Conservation (phyloP, 2,888 invertebrate species). For the Gonocerus acuteangulatus region DNA sequence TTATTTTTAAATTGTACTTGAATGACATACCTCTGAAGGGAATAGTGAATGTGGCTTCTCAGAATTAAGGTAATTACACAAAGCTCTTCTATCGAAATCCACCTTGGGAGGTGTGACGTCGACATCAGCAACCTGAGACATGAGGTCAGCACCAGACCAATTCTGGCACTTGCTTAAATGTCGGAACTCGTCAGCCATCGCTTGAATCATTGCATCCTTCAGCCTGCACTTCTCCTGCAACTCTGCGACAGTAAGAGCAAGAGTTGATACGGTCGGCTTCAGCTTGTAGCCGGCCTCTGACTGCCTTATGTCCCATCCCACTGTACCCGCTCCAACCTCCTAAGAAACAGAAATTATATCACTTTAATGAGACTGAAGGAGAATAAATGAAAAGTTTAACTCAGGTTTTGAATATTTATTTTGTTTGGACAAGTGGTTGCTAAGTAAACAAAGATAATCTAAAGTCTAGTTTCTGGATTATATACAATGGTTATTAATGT, state of each 20-base stretch:
- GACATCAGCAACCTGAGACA: slow-evolving; percentile 21
- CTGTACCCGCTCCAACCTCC: slow-evolving; percentile 32
- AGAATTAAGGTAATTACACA: slow-evolving; percentile 35
- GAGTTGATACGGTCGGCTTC: slow-evolving; percentile 27
- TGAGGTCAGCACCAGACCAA: slow-evolving; percentile 30
- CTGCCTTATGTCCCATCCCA: slow-evolving; percentile 28
- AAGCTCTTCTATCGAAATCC: slow-evolving; percentile 37
- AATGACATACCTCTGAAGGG: slow-evolving; percentile 3
- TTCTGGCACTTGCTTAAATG: slow-evolving; percentile 28
- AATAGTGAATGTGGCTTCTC: slow-evolving; percentile 1
- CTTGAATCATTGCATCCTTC: slow-evolving; percentile 37
- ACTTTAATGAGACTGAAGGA: no score
- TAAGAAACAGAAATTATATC: slow-evolving; percentile 16
- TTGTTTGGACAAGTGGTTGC: no score
- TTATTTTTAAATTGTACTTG: no score
- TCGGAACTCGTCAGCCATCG: slow-evolving; percentile 37
- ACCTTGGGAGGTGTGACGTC: slow-evolving; percentile 29
- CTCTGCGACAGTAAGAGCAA: slow-evolving; percentile 28
- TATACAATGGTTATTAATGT: no score
- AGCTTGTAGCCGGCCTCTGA: slow-evolving; percentile 14
- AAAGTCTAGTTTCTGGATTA: no score
- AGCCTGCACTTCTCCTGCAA: slow-evolving; percentile 31
- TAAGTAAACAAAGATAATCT: no score
- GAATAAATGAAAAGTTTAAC: no score
- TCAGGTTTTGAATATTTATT: no score